phyloP scores from a whole-genome alignment of 2,113 vertebrate genomes.

The Pangasianodon hypophthalmus region DNA sequence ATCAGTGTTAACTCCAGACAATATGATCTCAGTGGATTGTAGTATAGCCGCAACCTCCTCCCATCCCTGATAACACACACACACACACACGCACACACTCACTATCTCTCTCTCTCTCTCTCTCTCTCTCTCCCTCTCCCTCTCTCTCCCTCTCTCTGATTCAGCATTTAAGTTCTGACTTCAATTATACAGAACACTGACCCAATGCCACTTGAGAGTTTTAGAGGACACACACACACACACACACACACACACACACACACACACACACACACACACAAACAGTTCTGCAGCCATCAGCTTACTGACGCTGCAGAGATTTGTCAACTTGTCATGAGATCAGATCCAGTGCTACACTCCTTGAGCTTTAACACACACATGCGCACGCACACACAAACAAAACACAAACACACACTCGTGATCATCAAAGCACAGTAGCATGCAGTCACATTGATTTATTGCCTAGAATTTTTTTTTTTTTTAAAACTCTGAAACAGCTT shows the following conservation, averaged over 20 bases:
- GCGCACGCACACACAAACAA: not conserved
- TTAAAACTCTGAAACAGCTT: not conserved
- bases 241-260: not conserved
- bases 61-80: not conserved
- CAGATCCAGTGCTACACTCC: not conserved
- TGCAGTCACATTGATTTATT: not conserved
- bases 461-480: not conserved
- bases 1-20: not conserved
- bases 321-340: slow-evolving; percentile 11
- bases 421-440: not conserved
- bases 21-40: not conserved
- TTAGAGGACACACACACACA: not conserved
- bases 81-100: slow-evolving; percentile 28
- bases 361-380: not conserved
- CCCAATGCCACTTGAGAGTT: not conserved
- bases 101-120: not conserved
- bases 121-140: not conserved
- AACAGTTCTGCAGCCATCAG: not conserved
- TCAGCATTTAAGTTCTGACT: slow-evolving; percentile 25
- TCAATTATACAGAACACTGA: slow-evolving; percentile 41
- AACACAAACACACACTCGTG: not conserved
- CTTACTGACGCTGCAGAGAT: not conserved
- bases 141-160: not conserved
- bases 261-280: not conserved
- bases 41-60: not conserved